Conservation (phyloP, 2,113 vertebrate genomes). For the Gnathonemus echidnorhynchus region DNA sequence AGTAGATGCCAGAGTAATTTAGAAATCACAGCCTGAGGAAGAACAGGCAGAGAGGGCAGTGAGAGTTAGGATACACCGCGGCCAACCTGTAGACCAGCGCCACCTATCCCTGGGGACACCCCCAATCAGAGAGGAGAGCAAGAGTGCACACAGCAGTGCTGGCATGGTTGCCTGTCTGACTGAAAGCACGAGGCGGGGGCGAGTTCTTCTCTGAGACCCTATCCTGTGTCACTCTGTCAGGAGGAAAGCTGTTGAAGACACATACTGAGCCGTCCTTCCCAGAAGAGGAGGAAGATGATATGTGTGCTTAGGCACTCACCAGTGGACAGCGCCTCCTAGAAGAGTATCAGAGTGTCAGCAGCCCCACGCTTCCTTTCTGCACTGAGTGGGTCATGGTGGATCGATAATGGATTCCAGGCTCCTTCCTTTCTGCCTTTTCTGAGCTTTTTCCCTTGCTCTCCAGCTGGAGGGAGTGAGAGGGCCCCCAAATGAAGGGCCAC, state of each 20-base stretch:
- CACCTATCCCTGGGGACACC: not conserved
- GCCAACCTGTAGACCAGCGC: not conserved
- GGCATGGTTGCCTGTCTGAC: not conserved
- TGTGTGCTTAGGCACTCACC: not conserved
- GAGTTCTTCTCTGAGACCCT: not conserved
- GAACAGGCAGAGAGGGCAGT: not conserved
- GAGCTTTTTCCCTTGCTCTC: not conserved
- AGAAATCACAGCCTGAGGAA: not conserved
- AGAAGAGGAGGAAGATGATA: constrained; percentile 1
- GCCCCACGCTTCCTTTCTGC: not conserved
- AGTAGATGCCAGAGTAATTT: not conserved
- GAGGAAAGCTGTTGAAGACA: constrained; percentile 10
- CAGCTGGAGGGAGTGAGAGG: not conserved
- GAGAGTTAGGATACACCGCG: not conserved
- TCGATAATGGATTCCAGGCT: not conserved
- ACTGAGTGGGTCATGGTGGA: not conserved
- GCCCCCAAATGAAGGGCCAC: not conserved
- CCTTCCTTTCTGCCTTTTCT: not conserved
- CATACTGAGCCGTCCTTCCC: not conserved
- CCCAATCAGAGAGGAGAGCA: not conserved
- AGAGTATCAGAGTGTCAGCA: not conserved
- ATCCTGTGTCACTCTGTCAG: not conserved
- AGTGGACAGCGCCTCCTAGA: not conserved
- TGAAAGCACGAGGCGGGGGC: not conserved
- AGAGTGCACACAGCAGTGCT: not conserved